These are phyloP conservation scores for Drosophila setosimentum DNA, from an alignment of 2,888 invertebrate genomes.

Conservation along the genomic window DNA sequence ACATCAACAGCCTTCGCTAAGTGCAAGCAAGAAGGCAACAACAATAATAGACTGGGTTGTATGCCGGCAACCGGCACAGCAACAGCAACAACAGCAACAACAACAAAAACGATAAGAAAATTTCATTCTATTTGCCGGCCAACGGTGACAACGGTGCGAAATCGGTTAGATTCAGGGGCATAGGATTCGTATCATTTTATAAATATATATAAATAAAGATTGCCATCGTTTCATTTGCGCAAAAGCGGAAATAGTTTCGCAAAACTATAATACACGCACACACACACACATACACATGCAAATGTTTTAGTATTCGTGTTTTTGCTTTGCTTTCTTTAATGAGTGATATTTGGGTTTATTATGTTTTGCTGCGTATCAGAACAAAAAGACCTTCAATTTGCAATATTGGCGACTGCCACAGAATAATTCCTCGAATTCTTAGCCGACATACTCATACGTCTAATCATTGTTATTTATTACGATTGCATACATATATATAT, in stretches of 20 bases:
- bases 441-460: conserved; percentile 5
- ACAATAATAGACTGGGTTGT: conserved; percentile 32
- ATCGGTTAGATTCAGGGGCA: conserved; percentile 1
- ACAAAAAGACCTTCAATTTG: conserved; percentile 49
- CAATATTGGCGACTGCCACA: conserved; percentile 35
- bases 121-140: conserved; percentile 51
- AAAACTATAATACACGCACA: conserved; percentile 27
- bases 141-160: conserved; percentile 29
- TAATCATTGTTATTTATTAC: conserved; percentile 30
- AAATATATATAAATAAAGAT: conserved; percentile 16
- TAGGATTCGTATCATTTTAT: conserved; percentile 34
- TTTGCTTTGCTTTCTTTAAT: conserved; percentile 20
- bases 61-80: conserved; percentile 60
- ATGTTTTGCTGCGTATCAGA: conserved; percentile 38
- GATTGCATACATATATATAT: background rate
- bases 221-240: conserved; percentile 47
- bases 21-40: conserved; percentile 46
- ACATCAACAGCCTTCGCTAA: conserved; percentile 41
- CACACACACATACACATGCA: background rate
- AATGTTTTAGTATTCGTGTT: background rate
- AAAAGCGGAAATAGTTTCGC: conserved; percentile 77
- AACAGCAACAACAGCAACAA: conserved; percentile 18
- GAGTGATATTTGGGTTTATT: background rate
- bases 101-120: conserved; percentile 26
- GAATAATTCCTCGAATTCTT: conserved; percentile 47